Conservation (phyloP, 2,888 invertebrate species). For the Cremastobaeus sp. region DNA sequence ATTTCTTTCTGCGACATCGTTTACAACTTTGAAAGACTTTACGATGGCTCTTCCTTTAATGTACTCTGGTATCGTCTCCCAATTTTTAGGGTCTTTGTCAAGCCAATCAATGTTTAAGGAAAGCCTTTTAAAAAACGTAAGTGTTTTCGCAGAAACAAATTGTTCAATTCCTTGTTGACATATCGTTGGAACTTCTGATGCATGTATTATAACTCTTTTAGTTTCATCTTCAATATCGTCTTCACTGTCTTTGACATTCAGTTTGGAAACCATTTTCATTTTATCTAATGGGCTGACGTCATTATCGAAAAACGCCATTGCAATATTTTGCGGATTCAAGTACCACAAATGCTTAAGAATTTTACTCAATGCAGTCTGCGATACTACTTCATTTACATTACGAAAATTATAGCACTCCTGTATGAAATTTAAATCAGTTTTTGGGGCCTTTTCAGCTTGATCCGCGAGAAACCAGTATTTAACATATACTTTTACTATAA, state of each 20-base stretch:
- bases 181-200: slow-evolving; percentile 20
- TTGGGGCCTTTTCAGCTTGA: slow-evolving; percentile 46
- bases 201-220: slow-evolving; percentile 20
- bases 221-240: slow-evolving; percentile 2
- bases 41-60: slow-evolving; percentile 22
- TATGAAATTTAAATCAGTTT: slow-evolving; percentile 50
- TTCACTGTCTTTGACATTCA: slow-evolving; percentile 4
- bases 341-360: slow-evolving; percentile 17
- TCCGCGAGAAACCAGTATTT: slow-evolving; percentile 51
- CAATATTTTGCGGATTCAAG: slow-evolving; percentile 6
- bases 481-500: slow-evolving; percentile 52
- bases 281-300: slow-evolving; percentile 4
- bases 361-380: slow-evolving; percentile 5
- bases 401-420: slow-evolving; percentile 4
- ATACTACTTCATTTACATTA: background rate
- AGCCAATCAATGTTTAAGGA: slow-evolving; percentile 13
- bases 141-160: slow-evolving; percentile 24
- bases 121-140: slow-evolving; percentile 10
- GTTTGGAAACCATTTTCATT: slow-evolving; percentile 23
- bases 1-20: too few species aligned
- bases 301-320: slow-evolving; percentile 18
- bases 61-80: slow-evolving; percentile 13
- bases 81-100: slow-evolving; percentile 10
- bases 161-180: slow-evolving; percentile 32
- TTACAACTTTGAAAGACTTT: slow-evolving; percentile 31